Evolutionary conservation across 2,113 vertebrate genomes (phyloP).

Genomic region (Ammospiza nelsoni): DNA sequence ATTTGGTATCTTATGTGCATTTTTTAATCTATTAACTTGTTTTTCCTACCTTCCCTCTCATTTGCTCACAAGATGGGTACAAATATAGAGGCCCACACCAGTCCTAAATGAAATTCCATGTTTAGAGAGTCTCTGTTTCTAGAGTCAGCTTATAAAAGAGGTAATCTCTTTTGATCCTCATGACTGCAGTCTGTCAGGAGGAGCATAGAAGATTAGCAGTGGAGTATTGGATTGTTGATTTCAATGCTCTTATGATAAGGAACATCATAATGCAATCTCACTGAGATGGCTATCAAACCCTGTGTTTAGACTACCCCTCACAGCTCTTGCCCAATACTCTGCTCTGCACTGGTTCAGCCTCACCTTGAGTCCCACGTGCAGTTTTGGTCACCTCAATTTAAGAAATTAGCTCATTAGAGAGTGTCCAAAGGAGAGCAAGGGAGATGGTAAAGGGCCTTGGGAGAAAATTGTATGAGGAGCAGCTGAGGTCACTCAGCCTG

Average conservation of each 20-base stretch:
- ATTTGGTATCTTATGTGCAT: background rate
- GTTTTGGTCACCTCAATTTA: background rate
- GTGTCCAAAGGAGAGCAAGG: background rate
- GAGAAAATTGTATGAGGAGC: background rate
- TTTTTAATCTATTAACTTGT: background rate
- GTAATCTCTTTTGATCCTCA: background rate
- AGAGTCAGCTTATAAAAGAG: background rate
- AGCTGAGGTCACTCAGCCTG: background rate
- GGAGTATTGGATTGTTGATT: background rate
- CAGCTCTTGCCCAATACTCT: background rate
- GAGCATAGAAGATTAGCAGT: background rate
- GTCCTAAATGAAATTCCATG: background rate
- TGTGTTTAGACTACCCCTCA: background rate
- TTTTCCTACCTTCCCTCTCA: background rate
- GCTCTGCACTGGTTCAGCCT: background rate
- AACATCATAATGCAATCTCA: background rate
- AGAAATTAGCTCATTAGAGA: background rate
- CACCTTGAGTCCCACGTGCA: background rate
- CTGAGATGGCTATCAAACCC: background rate
- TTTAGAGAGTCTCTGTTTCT: background rate
- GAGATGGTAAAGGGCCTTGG: background rate
- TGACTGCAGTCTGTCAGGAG: background rate
- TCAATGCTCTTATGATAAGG: background rate
- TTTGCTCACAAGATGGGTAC: background rate
- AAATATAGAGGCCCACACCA: background rate